A percentile compares a stretch with the other conserved stretches of the same genome.
These are phyloP conservation scores for Dendrolimus pini DNA, from an alignment of 2,888 invertebrate species.

Conservation along the genomic window DNA sequence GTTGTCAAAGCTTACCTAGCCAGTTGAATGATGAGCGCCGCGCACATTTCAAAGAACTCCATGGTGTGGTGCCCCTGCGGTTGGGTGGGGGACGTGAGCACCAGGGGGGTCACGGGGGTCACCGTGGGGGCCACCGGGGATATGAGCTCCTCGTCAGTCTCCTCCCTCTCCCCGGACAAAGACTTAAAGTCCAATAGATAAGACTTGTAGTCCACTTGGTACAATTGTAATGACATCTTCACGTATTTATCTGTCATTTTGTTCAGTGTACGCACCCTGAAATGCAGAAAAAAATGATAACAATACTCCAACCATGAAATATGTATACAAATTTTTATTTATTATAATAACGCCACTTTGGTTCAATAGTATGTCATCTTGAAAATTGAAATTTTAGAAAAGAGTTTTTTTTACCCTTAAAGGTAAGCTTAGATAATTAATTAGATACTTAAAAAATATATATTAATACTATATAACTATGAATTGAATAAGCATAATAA, in stretches of 20 bases:
- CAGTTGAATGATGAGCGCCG: conserved; percentile 97
- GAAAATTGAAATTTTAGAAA: no score
- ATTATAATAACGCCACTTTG: no score
- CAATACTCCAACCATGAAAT: no score
- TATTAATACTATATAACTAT: no score
- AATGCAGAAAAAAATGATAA: conserved; percentile 12
- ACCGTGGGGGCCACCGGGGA: conserved; percentile 34
- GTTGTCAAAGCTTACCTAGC: conserved; percentile 80
- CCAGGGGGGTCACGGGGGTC: conserved; percentile 30
- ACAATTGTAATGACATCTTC: conserved; percentile 98
- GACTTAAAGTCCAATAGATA: conserved; percentile 99
- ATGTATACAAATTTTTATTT: no score
- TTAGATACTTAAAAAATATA: no score
- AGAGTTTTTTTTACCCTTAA: no score
- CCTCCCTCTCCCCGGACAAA: conserved; percentile 85
- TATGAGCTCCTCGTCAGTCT: conserved; percentile 54
- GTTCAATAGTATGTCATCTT: no score
- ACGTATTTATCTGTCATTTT: conserved; percentile 88
- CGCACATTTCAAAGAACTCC: conserved; percentile 99
- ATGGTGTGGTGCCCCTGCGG: conserved; percentile 94
- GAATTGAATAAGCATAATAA: no score
- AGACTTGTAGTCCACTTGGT: conserved; percentile 99
- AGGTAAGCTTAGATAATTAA: no score
- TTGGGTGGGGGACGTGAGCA: conserved; percentile 25
- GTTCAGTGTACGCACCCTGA: conserved; percentile 92